These are phyloP conservation scores for Hypocryptadius cinnamomeus DNA, from an alignment of 2,113 vertebrate genomes.

Conservation along the genomic window DNA sequence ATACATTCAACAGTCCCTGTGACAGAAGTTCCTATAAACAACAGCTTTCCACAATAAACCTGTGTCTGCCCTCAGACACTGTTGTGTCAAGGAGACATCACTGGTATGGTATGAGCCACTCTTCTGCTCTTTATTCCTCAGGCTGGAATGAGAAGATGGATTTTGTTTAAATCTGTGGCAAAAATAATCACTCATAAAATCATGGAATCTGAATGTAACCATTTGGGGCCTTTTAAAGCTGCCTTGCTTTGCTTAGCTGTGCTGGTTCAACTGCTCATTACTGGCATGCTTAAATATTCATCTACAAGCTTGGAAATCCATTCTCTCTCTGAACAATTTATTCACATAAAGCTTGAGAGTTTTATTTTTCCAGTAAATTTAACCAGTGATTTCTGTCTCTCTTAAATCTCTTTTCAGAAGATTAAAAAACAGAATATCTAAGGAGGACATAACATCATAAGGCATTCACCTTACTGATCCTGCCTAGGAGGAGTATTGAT, in stretches of 20 bases:
- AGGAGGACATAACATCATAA: not conserved
- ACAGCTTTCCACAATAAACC: not conserved
- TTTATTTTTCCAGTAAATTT: not conserved
- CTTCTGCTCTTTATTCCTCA: not conserved
- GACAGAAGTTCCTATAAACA: not conserved
- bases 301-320: slow-evolving; percentile 14
- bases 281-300: not conserved
- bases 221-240: not conserved
- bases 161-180: slow-evolving; percentile 8
- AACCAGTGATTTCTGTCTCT: not conserved
- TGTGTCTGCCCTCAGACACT: not conserved
- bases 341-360: not conserved
- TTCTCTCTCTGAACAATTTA: slow-evolving; percentile 8
- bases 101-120: not conserved
- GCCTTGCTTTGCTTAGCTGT: not conserved
- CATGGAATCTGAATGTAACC: not conserved
- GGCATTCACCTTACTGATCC: not conserved
- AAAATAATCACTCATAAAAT: slow-evolving; percentile 18
- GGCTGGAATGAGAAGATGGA: not conserved
- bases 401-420: not conserved
- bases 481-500: not conserved
- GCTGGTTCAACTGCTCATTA: not conserved
- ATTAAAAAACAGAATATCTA: slow-evolving; percentile 9
- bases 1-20: not conserved
- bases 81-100: not conserved